A percentile compares a stretch with the other conserved stretches of the same genome.
Conservation (phyloP, 2,888 invertebrate genomes). For the Drosophila sordidula region DNA sequence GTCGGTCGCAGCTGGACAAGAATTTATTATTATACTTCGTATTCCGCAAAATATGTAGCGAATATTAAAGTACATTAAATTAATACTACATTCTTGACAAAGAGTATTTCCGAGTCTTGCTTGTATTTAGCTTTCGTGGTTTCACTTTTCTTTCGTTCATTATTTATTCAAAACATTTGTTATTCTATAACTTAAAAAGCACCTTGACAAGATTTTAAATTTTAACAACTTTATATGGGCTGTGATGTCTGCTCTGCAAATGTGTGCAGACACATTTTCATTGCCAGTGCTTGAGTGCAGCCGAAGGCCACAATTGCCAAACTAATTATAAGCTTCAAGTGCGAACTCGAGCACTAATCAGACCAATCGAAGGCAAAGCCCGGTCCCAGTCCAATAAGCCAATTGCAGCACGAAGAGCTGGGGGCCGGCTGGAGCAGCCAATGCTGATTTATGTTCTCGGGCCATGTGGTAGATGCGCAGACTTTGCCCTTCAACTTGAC, state of each 20-base stretch:
- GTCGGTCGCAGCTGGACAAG: conserved; percentile 31
- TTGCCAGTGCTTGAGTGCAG: background rate
- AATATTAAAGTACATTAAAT: background rate
- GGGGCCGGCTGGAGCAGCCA: conserved; percentile 4
- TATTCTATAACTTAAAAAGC: no score
- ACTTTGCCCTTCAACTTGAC: conserved; percentile 69
- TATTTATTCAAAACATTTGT: no score
- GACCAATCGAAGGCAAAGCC: conserved; percentile 19
- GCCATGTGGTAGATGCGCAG: conserved; percentile 31
- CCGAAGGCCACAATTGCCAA: conserved; percentile 38
- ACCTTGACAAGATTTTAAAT: no score
- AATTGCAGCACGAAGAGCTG: conserved; percentile 2
- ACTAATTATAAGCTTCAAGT: conserved; percentile 51
- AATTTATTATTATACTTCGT: conserved; percentile 19
- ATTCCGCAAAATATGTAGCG: background rate
- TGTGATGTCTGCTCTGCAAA: no score
- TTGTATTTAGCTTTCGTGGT: no score
- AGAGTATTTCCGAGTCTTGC: no score
- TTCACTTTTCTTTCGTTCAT: no score
- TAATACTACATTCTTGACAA: background rate
- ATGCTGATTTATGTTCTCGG: conserved; percentile 59
- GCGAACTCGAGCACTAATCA: conserved; percentile 23
- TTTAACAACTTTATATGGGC: no score
- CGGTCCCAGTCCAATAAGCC: conserved; percentile 2
- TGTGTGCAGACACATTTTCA: background rate